These are phyloP conservation scores for Pelvicachromis taeniatus DNA, from an alignment of 2,113 vertebrate genomes.

Conservation along the genomic window DNA sequence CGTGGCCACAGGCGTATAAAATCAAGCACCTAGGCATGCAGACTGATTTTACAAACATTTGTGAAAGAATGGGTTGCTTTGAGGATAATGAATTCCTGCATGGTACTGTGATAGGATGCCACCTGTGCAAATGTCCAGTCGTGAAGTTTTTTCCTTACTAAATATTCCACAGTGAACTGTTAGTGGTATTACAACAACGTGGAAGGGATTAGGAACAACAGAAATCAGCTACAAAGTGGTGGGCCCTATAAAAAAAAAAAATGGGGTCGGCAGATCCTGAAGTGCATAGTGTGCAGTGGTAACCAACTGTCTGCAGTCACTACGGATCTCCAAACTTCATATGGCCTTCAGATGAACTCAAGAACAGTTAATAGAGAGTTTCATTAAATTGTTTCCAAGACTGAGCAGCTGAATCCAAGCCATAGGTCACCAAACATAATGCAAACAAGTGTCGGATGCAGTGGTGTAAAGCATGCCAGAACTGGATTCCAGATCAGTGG, in stretches of 20 bases:
- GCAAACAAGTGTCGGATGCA: not conserved
- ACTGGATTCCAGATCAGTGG: not conserved
- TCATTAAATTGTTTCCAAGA: not conserved
- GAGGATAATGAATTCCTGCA: too few species aligned
- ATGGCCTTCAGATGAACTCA: not conserved
- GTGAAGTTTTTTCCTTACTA: not conserved
- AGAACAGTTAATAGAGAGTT: not conserved
- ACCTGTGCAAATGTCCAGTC: too few species aligned
- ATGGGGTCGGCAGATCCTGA: not conserved
- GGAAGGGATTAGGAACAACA: not conserved
- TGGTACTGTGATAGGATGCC: too few species aligned
- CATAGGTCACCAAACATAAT: not conserved
- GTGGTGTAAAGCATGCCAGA: not conserved
- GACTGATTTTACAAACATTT: too few species aligned
- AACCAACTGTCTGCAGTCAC: not conserved
- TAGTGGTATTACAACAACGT: not conserved
- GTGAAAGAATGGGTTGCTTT: too few species aligned
- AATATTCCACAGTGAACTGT: not conserved
- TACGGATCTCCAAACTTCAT: not conserved
- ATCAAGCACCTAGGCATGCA: too few species aligned
- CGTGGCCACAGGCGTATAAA: too few species aligned
- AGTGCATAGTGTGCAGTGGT: not conserved
- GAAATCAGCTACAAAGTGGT: not conserved
- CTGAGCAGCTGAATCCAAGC: not conserved
- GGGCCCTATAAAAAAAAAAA: not conserved